A percentile compares a stretch with the other conserved stretches of the same genome.
These are phyloP conservation scores for Daphoenositta chrysoptera DNA, from an alignment of 2,113 vertebrate genomes.

Conservation along the genomic window DNA sequence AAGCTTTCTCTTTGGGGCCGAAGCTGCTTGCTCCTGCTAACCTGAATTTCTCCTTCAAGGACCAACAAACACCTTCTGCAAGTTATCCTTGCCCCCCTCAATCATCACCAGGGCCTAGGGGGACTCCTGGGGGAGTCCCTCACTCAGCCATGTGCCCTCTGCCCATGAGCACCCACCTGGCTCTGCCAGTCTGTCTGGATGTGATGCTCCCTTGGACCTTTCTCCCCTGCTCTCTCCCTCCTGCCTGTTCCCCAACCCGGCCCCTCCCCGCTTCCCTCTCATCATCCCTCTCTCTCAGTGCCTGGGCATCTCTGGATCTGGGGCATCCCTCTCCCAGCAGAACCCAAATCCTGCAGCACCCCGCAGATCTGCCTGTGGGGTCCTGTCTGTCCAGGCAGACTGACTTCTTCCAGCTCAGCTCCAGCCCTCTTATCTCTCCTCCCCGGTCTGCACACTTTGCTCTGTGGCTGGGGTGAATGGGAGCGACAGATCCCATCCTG, in stretches of 20 bases:
- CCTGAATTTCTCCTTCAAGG: neutral
- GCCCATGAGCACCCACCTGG: accelerated
- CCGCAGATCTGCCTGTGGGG: neutral
- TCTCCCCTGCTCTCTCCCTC: neutral
- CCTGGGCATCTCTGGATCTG: neutral
- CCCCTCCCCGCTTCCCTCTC: neutral
- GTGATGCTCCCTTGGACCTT: neutral
- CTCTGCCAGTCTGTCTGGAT: neutral
- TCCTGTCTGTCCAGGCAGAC: neutral
- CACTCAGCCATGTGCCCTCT: accelerated
- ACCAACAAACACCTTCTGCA: neutral
- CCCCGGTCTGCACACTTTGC: neutral
- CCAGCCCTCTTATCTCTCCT: neutral
- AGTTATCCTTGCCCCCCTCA: neutral
- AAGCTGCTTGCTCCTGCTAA: neutral
- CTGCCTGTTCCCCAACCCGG: neutral
- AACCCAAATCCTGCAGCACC: neutral
- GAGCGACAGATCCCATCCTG: neutral
- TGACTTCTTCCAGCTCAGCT: neutral
- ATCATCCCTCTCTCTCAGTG: neutral
- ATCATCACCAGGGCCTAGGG: accelerated
- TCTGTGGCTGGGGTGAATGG: accelerated
- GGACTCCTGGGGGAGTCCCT: neutral
- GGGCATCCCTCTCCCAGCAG: neutral
- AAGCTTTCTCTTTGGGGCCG: neutral